These are phyloP conservation scores for Thermophis baileyi DNA, from an alignment of 2,113 vertebrate species.

Conservation along the genomic window DNA sequence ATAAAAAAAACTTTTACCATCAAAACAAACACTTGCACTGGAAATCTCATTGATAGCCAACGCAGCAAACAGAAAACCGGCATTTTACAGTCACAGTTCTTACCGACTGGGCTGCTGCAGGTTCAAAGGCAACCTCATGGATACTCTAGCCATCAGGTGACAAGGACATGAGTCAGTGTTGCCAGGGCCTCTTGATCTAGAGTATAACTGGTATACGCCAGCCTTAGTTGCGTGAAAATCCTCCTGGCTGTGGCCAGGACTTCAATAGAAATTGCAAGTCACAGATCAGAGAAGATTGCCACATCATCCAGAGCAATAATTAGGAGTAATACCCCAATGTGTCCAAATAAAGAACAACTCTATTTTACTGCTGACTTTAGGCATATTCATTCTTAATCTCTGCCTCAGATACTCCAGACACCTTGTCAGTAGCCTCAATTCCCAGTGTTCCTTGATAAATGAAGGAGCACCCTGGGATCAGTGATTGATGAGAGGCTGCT, in stretches of 20 bases:
- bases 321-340: neutral
- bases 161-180: neutral
- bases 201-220: neutral
- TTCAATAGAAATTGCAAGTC: neutral
- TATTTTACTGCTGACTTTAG: neutral
- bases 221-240: neutral
- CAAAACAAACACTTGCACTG: neutral
- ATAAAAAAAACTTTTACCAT: neutral
- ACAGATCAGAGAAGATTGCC: neutral
- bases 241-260: neutral
- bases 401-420: neutral
- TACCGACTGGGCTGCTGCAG: neutral
- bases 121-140: neutral
- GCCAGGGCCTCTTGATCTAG: neutral
- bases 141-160: neutral
- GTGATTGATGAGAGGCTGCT: neutral
- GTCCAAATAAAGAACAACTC: neutral
- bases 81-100: neutral
- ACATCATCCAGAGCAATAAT: neutral
- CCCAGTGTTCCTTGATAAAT: neutral
- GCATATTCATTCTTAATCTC: neutral
- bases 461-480: neutral
- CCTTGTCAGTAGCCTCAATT: neutral
- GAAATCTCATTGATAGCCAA: neutral
- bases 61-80: neutral